Percentiles rank a stretch among this genome's conserved stretches.
Conservation (phyloP, 2,113 vertebrate genomes). For the Craseonycteris thonglongyai region DNA sequence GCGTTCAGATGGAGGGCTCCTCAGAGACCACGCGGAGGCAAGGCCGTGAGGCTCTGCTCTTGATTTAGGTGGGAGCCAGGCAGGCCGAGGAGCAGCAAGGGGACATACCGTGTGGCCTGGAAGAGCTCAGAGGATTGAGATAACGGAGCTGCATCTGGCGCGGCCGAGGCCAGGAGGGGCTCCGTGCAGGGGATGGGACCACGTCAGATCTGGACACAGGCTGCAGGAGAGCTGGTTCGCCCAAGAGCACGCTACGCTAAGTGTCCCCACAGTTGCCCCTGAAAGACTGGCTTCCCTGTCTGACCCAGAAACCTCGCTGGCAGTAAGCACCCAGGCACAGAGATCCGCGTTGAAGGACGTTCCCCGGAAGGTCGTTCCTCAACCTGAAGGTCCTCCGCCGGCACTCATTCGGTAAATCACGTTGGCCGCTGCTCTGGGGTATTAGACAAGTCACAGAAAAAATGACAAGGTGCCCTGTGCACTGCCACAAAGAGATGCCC, state of each 20-base stretch:
- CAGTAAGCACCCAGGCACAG: background rate
- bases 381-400: rapidly evolving
- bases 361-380: background rate
- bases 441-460: too few relatives aligned
- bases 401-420: background rate
- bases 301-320: too few relatives aligned
- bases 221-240: rapidly evolving
- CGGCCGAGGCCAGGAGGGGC: rapidly evolving
- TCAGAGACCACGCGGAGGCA: background rate
- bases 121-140: background rate
- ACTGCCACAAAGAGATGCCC: background rate
- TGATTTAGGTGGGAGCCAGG: background rate
- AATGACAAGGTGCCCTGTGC: background rate
- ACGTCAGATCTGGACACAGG: background rate
- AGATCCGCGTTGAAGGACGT: background rate
- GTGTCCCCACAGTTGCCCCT: rapidly evolving
- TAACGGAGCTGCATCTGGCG: background rate
- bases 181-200: rapidly evolving
- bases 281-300: background rate
- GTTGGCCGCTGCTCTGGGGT: background rate
- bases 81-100: background rate
- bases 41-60: background rate
- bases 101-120: background rate
- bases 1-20: background rate
- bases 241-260: rapidly evolving